Conservation (phyloP, 2,888 invertebrate species). For the Eupithecia pulchellata region DNA sequence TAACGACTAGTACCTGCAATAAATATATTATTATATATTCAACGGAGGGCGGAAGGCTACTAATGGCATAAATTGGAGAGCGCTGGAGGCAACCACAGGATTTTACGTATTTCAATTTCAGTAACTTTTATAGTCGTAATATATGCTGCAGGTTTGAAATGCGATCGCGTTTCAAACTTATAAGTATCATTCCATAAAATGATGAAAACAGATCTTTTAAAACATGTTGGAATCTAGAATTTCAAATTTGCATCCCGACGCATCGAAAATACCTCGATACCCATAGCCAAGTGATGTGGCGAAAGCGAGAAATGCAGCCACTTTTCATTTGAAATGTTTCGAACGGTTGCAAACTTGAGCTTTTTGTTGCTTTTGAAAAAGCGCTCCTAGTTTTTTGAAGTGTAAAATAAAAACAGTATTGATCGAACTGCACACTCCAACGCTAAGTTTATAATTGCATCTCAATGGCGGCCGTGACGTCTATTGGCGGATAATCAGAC, state of each 20-base stretch:
- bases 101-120: constrained; percentile 81
- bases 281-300: constrained; percentile 41
- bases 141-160: constrained; percentile 59
- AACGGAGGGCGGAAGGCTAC: constrained; percentile 68
- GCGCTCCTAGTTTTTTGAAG: constrained; percentile 2
- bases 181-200: constrained; percentile 61
- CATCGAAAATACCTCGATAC: constrained; percentile 55
- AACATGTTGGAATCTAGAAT: constrained; percentile 61
- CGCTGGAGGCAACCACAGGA: constrained; percentile 72
- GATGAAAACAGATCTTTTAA: constrained; percentile 69
- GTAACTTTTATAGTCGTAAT: constrained; percentile 62
- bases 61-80: constrained; percentile 80
- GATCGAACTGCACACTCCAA: neutral
- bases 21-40: constrained; percentile 65
- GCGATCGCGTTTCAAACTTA: constrained; percentile 60
- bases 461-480: constrained; percentile 21
- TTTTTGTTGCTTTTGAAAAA: constrained; percentile 20
- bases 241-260: constrained; percentile 63
- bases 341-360: constrained; percentile 23
- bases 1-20: constrained; percentile 41
- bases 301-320: constrained; percentile 37
- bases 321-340: constrained; percentile 39
- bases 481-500: constrained; percentile 32
- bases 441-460: neutral
- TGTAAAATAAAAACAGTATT: constrained; percentile 6